Evolutionary conservation across 2,113 vertebrate genomes (phyloP).

Genomic region (Aramus guarauna): DNA sequence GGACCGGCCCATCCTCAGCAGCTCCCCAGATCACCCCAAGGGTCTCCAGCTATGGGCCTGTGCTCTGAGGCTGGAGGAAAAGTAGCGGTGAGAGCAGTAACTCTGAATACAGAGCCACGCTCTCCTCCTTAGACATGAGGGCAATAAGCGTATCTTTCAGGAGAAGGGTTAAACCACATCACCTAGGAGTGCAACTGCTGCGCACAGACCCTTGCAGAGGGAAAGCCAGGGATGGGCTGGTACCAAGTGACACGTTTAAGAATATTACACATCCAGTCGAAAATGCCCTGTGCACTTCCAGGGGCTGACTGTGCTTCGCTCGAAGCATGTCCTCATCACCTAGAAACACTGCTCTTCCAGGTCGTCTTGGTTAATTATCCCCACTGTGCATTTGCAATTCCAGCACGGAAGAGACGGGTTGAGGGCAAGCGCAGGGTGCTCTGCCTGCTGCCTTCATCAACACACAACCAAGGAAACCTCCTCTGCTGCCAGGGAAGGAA

Average conservation of each 20-base stretch:
- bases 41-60: neutral
- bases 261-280: neutral
- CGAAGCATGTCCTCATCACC: neutral
- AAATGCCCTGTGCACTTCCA: neutral
- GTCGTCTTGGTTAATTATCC: neutral
- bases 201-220: neutral
- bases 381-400: neutral
- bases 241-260: neutral
- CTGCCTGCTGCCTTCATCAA: neutral
- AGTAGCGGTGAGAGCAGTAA: neutral
- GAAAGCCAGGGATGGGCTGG: neutral
- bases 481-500: neutral
- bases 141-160: neutral
- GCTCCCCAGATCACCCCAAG: neutral
- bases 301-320: neutral
- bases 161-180: neutral
- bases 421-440: neutral
- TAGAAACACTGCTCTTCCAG: neutral
- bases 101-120: neutral
- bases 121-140: neutral
- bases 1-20: neutral
- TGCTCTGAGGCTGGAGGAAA: neutral
- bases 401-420: accelerated
- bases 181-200: neutral
- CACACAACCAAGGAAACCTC: neutral